Conservation (phyloP, 2,888 invertebrate species). For the Aricia artaxerxes region DNA sequence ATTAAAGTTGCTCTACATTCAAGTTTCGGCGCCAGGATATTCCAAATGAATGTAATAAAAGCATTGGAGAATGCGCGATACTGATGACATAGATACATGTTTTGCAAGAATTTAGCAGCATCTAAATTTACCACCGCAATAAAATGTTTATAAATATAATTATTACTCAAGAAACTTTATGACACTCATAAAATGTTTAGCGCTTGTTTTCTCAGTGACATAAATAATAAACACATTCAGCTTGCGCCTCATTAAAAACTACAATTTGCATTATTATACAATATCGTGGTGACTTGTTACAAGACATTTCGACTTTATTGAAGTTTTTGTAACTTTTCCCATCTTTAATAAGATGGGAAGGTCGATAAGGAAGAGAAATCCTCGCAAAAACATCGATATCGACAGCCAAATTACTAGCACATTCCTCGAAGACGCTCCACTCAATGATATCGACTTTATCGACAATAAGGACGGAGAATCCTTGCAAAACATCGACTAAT, state of each 20-base stretch:
- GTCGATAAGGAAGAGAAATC: too few species aligned
- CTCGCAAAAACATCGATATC: neutral
- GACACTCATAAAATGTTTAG: neutral
- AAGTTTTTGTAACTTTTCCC: too few species aligned
- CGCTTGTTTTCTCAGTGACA: neutral
- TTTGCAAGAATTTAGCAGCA: neutral
- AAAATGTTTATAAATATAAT: neutral
- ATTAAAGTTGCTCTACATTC: too few species aligned
- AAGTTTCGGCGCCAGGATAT: too few species aligned
- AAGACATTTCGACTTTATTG: too few species aligned
- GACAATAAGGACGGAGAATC: constrained; percentile 1
- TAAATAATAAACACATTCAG: neutral
- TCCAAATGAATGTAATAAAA: neutral
- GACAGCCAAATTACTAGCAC: neutral
- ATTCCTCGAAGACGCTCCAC: neutral
- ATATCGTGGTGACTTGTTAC: neutral
- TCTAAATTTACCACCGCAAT: neutral
- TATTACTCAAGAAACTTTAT: neutral
- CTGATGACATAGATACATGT: neutral
- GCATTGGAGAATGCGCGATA: neutral
- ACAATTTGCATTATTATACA: neutral
- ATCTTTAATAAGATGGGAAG: too few species aligned
- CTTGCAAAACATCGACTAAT: constrained; percentile 7
- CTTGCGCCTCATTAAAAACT: neutral
- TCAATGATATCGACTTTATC: neutral